These are phyloP conservation scores for Cebidichthys violaceus DNA, from an alignment of 2,113 vertebrate species.

Conservation along the genomic window DNA sequence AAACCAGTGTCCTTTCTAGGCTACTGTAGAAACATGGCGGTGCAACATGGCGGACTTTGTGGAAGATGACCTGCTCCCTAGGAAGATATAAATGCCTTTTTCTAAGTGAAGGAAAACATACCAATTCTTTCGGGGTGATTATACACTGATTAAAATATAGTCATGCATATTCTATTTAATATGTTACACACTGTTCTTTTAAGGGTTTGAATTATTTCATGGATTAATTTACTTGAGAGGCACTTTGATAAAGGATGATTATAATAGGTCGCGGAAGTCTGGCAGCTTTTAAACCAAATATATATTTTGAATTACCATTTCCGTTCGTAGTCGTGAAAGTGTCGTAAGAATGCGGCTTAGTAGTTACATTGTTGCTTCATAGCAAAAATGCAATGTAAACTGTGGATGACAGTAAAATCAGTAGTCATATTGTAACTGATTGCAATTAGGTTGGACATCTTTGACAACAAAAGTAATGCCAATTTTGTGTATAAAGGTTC, in stretches of 20 bases:
- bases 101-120: not conserved
- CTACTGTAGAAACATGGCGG: too few relatives aligned
- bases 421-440: not conserved
- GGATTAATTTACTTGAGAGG: not conserved
- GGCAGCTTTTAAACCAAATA: slow-evolving; percentile 1
- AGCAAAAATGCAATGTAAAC: not conserved
- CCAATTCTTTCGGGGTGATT: not conserved
- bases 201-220: not conserved
- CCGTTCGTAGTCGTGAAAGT: not conserved
- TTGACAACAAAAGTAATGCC: not conserved
- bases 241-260: not conserved
- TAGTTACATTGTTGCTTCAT: not conserved
- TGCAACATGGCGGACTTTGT: too few relatives aligned
- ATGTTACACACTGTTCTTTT: not conserved
- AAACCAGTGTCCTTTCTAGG: too few relatives aligned
- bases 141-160: not conserved
- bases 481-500: not conserved
- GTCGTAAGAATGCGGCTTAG: not conserved
- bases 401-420: not conserved
- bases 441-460: not conserved
- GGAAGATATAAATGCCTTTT: not conserved
- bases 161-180: not conserved
- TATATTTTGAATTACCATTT: slow-evolving; percentile 10
- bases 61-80: not conserved
- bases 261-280: not conserved